Conservation (phyloP, 1,140 invertebrate genomes). For the Heliconius melpomene region DNA sequence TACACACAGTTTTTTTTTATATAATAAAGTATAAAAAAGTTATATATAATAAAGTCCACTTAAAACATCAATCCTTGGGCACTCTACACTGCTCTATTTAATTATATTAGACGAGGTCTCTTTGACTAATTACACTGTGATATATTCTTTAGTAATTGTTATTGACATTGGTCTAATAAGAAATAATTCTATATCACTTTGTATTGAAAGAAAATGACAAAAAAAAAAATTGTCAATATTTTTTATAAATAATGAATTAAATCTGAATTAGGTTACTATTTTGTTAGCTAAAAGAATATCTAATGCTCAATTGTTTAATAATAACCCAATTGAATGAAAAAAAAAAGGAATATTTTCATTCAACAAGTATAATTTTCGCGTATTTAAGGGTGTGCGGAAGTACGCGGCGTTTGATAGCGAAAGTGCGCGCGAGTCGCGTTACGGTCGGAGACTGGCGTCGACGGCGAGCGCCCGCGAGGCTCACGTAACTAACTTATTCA, state of each 20-base stretch:
- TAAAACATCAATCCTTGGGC: not conserved
- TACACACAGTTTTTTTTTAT: not conserved
- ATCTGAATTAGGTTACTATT: not conserved
- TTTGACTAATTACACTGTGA: not conserved
- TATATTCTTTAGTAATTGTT: not conserved
- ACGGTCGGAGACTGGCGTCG: constrained; percentile 62
- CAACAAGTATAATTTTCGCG: constrained; percentile 5
- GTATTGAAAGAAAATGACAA: not conserved
- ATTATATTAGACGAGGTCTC: not conserved
- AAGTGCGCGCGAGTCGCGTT: constrained; percentile 71
- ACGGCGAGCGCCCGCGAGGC: constrained; percentile 37
- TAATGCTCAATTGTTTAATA: not conserved
- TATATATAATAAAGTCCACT: not conserved
- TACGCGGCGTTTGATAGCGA: constrained; percentile 60
- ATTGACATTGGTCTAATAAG: not conserved
- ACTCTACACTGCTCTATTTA: not conserved
- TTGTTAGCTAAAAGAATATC: not conserved
- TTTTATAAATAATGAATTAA: not conserved
- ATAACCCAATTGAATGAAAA: not conserved
- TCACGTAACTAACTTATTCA: constrained; percentile 60
- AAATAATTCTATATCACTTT: not conserved
- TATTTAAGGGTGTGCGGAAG: constrained; percentile 46
- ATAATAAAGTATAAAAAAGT: no score
- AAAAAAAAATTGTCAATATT: not conserved
- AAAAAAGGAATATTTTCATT: not conserved